Conservation (phyloP, 2,797 vertebrate genomes). For the Eulemur albifrons region DNA sequence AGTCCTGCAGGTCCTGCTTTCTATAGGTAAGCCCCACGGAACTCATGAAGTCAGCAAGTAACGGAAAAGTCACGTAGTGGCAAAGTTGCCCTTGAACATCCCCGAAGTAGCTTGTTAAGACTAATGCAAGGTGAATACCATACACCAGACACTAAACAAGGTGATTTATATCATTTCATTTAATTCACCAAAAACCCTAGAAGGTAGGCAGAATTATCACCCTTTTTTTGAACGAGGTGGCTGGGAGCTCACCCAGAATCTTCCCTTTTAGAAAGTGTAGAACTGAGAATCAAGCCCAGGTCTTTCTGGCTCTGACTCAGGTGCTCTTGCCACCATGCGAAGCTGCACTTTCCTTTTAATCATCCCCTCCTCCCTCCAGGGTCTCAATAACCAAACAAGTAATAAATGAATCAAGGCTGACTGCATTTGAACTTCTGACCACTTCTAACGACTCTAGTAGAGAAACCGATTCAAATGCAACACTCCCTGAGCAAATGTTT, state of each 20-base stretch:
- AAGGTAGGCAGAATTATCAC: background rate
- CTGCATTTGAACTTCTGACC: background rate
- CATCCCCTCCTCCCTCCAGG: background rate
- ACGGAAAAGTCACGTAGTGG: background rate
- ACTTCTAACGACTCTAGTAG: conserved; percentile 45
- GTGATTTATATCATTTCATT: background rate
- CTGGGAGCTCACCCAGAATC: background rate
- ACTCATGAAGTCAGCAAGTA: conserved; percentile 20
- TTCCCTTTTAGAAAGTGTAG: background rate
- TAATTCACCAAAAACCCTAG: background rate
- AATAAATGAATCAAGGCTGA: background rate
- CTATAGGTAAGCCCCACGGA: background rate
- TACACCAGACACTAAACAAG: background rate
- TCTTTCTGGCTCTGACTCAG: background rate
- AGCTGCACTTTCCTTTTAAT: background rate
- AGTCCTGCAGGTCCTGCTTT: background rate
- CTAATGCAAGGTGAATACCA: background rate
- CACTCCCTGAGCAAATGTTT: background rate
- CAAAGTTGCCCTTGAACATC: conserved; percentile 4
- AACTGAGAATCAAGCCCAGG: background rate
- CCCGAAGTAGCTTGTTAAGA: background rate
- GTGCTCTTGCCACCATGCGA: background rate
- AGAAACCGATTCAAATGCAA: background rate
- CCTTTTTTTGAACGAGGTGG: background rate
- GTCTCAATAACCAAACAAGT: background rate